Base-by-base conservation (phyloP, 2,888 invertebrate species). In the Ametastegia equiseti region DNA sequence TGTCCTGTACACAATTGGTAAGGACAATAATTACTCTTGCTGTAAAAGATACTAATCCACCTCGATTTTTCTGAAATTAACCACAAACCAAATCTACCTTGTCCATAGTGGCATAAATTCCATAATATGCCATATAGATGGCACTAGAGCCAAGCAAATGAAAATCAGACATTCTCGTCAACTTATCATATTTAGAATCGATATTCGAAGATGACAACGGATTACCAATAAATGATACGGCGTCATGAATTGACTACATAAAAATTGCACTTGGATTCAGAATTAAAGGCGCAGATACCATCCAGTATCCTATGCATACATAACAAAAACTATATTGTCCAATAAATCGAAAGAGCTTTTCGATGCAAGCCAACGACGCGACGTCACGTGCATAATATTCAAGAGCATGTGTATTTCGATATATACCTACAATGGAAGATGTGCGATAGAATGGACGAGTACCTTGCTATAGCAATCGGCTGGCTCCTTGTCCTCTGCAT, bases 351-450 rank as follows among this genome's bases (percentile, higher is more conserved):
- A 47, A 71, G 23, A 54, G 75, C 42, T 54, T 75, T 36, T 36
- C 23, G 36, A 54, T 36, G 36, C 19, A 19, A 75, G 54, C 36
- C 36, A 36, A 75, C 19, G 54, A 54, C 27, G 50, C 19, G 54
- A 54, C 27, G 50, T 36, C 36, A 23, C 19, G 19, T 75, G 19
- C 33, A 19, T 75, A 54, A 36, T 45, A 50, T 75, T 75, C 50
- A 75, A 75, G 75, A 50, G 27, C 50, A 54, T 54, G 4, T 50
- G n/a, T 45, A 75, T 71, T 45, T 50, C 30, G 19, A 75, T 75
- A 36, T 45, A n/a, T n/a, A n/a, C n/a, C n/a, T n/a, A 75, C 75
- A 75, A 75, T 36, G 36, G 19, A 30, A 75, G 33, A 36, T 75
- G 33, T 19, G 36, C 75, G 36, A 75, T 36, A 23, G 33, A 36